Percentiles rank a stretch among this genome's conserved stretches.
phyloP scores from a whole-genome alignment of 1,140 invertebrate genomes.

The Pseudomyrmex cubaensis region DNA sequence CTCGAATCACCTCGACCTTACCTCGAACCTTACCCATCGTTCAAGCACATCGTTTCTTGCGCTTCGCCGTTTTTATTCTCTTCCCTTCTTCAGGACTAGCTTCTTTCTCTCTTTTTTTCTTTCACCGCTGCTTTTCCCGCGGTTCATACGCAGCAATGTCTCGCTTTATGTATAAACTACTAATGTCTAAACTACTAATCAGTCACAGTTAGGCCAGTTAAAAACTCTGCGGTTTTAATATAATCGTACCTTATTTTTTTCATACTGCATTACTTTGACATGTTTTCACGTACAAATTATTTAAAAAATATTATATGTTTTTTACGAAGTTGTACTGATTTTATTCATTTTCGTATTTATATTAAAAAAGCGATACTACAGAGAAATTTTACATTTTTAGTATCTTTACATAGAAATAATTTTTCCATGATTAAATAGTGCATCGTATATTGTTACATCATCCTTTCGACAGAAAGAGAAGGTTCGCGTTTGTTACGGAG shows the following conservation, averaged over 20 bases:
- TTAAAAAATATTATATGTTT: not conserved
- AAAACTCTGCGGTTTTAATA: not conserved
- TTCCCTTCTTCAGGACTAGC: not conserved
- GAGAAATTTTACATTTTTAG: not conserved
- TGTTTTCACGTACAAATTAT: not conserved
- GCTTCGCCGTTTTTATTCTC: constrained; percentile 41
- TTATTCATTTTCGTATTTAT: not conserved
- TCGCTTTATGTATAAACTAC: not conserved
- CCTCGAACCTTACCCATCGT: constrained; percentile 60
- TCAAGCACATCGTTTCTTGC: constrained; percentile 45
- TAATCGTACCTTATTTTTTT: not conserved
- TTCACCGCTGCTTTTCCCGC: not conserved
- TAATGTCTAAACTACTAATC: not conserved
- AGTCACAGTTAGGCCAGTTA: not conserved
- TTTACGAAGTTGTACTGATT: not conserved
- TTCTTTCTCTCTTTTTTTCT: constrained; percentile 10
- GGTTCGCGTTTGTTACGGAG: not conserved
- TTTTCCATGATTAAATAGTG: not conserved
- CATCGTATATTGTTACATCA: not conserved
- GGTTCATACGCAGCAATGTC: not conserved
- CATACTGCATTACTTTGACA: not conserved
- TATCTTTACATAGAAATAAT: not conserved
- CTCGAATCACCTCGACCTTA: constrained; percentile 69
- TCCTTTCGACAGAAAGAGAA: not conserved
- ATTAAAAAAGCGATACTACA: not conserved